Evolutionary conservation across 2,888 invertebrate species (phyloP), one percentile per base, ranked within the genome.

Genomic region (Phyto melanocephala): DNA sequence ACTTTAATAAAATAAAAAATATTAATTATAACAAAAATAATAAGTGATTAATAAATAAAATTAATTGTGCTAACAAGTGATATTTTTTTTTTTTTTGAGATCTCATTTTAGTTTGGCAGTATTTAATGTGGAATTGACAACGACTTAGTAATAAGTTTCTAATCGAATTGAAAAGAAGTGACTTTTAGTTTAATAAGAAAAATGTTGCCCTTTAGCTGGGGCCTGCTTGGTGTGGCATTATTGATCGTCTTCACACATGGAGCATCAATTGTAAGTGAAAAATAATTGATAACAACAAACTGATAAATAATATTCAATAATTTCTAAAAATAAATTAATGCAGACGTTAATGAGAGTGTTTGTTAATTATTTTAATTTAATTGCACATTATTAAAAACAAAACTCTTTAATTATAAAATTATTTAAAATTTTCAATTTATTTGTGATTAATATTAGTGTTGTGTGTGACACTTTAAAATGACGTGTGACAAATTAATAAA

Each of bases 171-270:
- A 60, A 67, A 75, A 77, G 76, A 76, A 65, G 35, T 74, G 1
- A 50, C 6, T 50, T 67, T 80, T 20, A 52, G 56, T 24, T 47
- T 42, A 79, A 85, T 8, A 45, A 17, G 17, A 37, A 78, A 87
- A 86, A 91, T 90, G 90, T 85, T 88, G 88, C 88, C 90, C 90
- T 86, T 88, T 84, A 86, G 86, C 82, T 90, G 89, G 91, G 89
- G 87, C 85, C 85, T 89, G 74, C 77, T 91, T 82, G 88, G 87
- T 76, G 84, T 88, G 37, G 84, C 87, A 81, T 78, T 90, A 42
- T 81, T 88, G 37, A 79, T 88, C 67, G 87, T 86, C 82, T 84
- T 84, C 70, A 85, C 87, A 72, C 87, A 89, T 87, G 90, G 89
- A 87, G 90, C 89, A 80, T 86, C 86, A 60, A 85, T 89, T 84